Conservation (phyloP, 2,113 vertebrate genomes). For the Nasalis larvatus region DNA sequence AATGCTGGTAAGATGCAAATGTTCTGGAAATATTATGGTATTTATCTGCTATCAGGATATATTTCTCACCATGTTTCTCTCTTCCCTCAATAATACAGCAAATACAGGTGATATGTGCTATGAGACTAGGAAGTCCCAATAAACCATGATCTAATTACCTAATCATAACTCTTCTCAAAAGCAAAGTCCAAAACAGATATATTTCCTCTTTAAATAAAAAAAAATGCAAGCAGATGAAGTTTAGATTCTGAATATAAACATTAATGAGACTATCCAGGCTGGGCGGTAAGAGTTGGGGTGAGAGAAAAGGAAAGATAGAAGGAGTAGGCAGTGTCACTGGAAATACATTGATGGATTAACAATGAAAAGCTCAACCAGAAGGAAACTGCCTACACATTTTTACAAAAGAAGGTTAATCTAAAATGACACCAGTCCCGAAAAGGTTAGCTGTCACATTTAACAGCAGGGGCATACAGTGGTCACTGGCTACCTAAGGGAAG, state of each 20-base stretch:
- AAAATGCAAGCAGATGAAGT: background rate
- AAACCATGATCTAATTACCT: constrained; percentile 63
- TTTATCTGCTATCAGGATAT: constrained; percentile 73
- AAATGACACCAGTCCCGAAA: constrained; percentile 62
- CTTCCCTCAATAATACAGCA: constrained; percentile 70
- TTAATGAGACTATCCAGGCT: background rate
- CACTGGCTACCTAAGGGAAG: constrained; percentile 75
- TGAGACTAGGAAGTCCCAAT: constrained; percentile 75
- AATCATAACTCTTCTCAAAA: constrained; percentile 62
- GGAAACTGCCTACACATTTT: constrained; percentile 70
- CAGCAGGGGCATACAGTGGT: constrained; percentile 61
- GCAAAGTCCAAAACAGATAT: background rate
- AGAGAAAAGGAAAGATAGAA: background rate
- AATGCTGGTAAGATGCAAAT: constrained; percentile 79
- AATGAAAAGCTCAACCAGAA: constrained; percentile 68
- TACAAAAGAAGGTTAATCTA: constrained; percentile 72
- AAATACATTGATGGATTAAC: constrained; percentile 43
- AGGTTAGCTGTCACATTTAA: constrained; percentile 77
- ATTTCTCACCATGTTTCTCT: background rate
- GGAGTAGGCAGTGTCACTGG: background rate
- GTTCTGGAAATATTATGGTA: constrained; percentile 77
- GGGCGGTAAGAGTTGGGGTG: background rate
- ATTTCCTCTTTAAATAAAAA: constrained; percentile 41
- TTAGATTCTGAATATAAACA: background rate
- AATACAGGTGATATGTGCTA: constrained; percentile 78